A percentile compares a stretch with the other conserved stretches of the same genome.
Evolutionary conservation across 2,113 vertebrate genomes (phyloP).

Genomic region (Notarius quadriscutis): DNA sequence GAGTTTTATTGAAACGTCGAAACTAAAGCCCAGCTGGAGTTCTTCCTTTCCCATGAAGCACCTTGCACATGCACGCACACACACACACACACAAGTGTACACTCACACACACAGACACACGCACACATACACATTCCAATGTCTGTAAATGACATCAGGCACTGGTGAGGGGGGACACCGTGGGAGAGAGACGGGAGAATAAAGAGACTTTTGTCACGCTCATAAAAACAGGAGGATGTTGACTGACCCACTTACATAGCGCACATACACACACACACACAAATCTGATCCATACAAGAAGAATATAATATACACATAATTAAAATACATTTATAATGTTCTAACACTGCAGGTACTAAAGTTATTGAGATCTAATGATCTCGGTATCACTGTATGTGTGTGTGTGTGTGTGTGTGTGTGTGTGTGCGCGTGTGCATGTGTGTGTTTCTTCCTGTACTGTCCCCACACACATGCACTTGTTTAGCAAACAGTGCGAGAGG

Average conservation of each 20-base stretch:
- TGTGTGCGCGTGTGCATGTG: neutral
- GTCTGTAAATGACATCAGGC: conserved; percentile 56
- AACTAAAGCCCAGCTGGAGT: conserved; percentile 41
- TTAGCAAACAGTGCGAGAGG: neutral
- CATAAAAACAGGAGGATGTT: conserved; percentile 61
- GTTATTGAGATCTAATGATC: neutral
- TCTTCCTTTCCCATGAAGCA: conserved; percentile 46
- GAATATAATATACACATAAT: neutral
- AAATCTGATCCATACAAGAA: neutral
- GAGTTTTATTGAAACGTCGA: conserved; percentile 34
- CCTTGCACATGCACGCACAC: conserved; percentile 20
- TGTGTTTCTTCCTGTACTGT: conserved; percentile 4
- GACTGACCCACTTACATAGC: conserved; percentile 54
- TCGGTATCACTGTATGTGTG: neutral
- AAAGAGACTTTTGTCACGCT: conserved; percentile 55
- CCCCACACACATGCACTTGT: neutral
- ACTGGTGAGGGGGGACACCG: conserved; percentile 47
- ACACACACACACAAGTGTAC: conserved; percentile 15
- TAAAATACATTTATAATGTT: neutral
- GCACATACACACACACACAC: conserved; percentile 31
- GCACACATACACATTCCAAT: conserved; percentile 28
- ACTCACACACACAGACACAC: conserved; percentile 17
- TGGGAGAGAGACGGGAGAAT: conserved; percentile 35
- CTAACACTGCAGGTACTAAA: neutral
- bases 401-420: neutral